Base-by-base conservation (phyloP, 1,140 invertebrate genomes). In the Drosophila baimaii region DNA sequence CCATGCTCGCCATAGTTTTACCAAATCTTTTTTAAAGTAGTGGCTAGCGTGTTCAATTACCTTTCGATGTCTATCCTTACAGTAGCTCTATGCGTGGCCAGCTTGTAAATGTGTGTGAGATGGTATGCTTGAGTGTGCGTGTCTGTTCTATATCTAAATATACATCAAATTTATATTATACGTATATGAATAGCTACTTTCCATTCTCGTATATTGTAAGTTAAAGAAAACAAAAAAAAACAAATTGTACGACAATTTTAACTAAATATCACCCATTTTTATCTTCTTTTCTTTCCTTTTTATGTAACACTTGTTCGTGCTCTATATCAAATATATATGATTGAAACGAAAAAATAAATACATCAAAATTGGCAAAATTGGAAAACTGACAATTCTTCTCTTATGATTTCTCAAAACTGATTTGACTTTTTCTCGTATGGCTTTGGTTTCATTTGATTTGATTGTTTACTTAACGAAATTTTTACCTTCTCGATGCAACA, bases 211-310 rank as follows among this genome's bases (percentile, higher is more conserved):
- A 88, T 88, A 71, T 88, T 89, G 79, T 88, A 88, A 88, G 84
- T 80, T 80, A 52, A 75, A 39, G 44, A 52, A 72, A 78, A 49
- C 25, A 47, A 47, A 58, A 81, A 81, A 81, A 73, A 57, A 77
- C 61, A 57, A 72, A 79, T 72, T 86, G 65, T 78, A 59, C 82
- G 65, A 86, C 68, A 90, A 77, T 77, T 90, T 91, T 81, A 91
- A 76, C 90, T 91, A 91, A 91, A 91, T 86, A 83, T 91, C 82
- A 91, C 82, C 90, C 77, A 91, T 90, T 91, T 83, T 91, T 91
- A 80, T 91, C 88, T 91, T 89, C 85, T 91, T 91, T 91, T 91
- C 85, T 91, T 91, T 90, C 80, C 86, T 91, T 91, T 91, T 91
- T 86, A 86, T 86, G 83, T 86, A 86, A 86, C 83, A 86, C 83